A percentile compares a stretch with the other conserved stretches of the same genome.
These are phyloP conservation scores for Ceratina japonica DNA, from an alignment of 1,140 invertebrate genomes.

Conservation along the genomic window DNA sequence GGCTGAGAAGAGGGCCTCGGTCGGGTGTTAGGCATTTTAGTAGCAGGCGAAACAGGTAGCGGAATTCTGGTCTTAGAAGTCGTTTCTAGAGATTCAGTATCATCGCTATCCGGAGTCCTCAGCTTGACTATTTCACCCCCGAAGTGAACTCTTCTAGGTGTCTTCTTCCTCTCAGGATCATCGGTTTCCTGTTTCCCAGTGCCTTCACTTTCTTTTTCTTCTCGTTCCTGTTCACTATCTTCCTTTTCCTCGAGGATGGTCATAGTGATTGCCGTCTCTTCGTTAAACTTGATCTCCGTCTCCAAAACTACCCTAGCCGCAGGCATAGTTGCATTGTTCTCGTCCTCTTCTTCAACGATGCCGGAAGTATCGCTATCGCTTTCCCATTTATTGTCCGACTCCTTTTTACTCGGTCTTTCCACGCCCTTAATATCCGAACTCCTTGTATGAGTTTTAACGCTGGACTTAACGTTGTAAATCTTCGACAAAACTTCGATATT, in stretches of 20 bases:
- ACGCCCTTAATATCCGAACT: no score
- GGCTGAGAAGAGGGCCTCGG: slow-evolving; percentile 64
- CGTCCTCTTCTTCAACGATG: slow-evolving; percentile 60
- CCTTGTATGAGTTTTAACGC: no score
- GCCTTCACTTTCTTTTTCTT: slow-evolving; percentile 72
- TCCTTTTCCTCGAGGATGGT: slow-evolving; percentile 86
- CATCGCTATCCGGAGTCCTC: slow-evolving; percentile 89
- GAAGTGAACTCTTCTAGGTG: slow-evolving; percentile 84
- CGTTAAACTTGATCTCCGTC: no score
- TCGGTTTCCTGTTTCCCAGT: slow-evolving; percentile 76
- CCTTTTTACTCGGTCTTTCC: no score
- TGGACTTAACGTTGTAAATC: slow-evolving; percentile 44
- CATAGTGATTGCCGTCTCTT: slow-evolving; percentile 89
- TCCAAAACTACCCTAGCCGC: no score
- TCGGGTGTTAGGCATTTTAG: slow-evolving; percentile 65
- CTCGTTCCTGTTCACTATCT: slow-evolving; percentile 60
- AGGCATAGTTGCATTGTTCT: slow-evolving; percentile 61
- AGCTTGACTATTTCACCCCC: slow-evolving; percentile 91
- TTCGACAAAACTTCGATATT: no score
- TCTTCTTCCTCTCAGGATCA: slow-evolving; percentile 36
- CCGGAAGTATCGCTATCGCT: slow-evolving; percentile 65
- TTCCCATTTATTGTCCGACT: slow-evolving; percentile 60
- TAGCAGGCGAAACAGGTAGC: slow-evolving; percentile 74
- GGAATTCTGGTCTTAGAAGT: slow-evolving; percentile 71
- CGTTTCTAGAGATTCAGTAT: slow-evolving; percentile 60